A percentile compares a stretch with the other conserved stretches of the same genome.
phyloP scores from a whole-genome alignment of 2,797 vertebrate species.

The Malurus leucopterus region DNA sequence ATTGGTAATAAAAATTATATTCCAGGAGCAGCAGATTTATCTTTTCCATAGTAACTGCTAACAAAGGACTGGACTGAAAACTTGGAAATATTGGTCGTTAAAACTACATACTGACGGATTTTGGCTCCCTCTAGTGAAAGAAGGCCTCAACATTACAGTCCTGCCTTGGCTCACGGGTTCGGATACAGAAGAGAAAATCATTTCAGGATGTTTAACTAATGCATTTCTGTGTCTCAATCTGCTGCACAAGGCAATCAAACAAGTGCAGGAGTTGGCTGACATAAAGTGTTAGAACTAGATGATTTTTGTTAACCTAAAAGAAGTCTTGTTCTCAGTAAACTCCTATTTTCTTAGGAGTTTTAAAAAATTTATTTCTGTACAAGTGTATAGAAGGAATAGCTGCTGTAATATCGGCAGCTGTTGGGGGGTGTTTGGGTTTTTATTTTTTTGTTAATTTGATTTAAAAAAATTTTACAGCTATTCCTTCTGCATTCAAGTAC shows the following conservation, averaged over 20 bases:
- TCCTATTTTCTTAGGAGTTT: background rate
- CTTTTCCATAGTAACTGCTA: background rate
- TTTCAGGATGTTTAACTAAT: background rate
- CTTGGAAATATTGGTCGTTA: background rate
- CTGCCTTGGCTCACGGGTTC: rapidly evolving
- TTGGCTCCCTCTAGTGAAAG: conserved; percentile 68
- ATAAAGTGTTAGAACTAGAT: background rate
- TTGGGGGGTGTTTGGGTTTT: background rate
- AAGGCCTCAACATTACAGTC: background rate
- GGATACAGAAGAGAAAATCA: background rate
- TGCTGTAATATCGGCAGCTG: background rate
- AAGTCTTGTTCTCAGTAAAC: background rate
- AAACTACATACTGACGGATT: background rate
- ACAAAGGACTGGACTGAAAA: background rate
- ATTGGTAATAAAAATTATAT: background rate
- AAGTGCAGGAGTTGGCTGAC: rapidly evolving
- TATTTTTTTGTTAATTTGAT: background rate
- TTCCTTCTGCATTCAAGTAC: background rate
- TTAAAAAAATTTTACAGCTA: background rate
- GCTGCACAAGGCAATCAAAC: background rate
- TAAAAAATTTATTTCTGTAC: background rate
- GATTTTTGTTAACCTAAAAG: background rate
- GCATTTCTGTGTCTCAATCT: background rate
- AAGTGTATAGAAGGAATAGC: background rate
- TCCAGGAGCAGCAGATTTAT: background rate